Base-by-base conservation (phyloP, 2,797 vertebrate species). In the Dryobates pubescens region DNA sequence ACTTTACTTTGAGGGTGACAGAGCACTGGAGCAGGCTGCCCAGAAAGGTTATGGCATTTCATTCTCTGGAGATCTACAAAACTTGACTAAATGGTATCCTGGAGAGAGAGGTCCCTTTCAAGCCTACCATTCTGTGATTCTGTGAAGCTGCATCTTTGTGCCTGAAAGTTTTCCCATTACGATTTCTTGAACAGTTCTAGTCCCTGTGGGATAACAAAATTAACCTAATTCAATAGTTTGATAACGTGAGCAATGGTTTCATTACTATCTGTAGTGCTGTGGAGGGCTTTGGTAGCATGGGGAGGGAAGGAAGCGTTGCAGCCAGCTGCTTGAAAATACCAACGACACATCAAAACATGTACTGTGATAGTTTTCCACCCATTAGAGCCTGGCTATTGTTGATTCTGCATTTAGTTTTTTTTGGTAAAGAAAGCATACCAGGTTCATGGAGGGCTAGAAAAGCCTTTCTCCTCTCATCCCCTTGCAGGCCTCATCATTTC, bases 291-390 rank as follows among this genome's bases (percentile, higher is more conserved):
- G 43, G 15, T 24, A 23, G 7, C 1, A 2, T 22, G 14, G 17
- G 36, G 8, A 81, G 22, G 30, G 59, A 47, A 62, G 26, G 4
- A 2, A 76, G 2, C 20, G 5, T 15, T 82, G 65, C 56, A 78
- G 30, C 34, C 5, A 3, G 59, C 26, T 24, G 16, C 23, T 47
- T 17, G 1, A 71, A 90, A 67, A 57, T 75, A 59, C 23, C 7
- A 17, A 83, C 45, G n/a, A 38, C 1, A 0, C 4, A 15, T 7
- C 45, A 53, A 69, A 81, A 58, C 12, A 3, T 2, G 5, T 3
- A 23, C 17, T 82, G 58, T 29, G n/a, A 27, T 17, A 9, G 24
- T 43, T 10, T 71, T 30, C 56, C n/a, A 59, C 6, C 53, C 82
- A 24, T 17, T 69, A 36, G 26, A 69, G 45, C 15, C 7, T 56